These are phyloP conservation scores for Gisinianus flammeolus DNA, from an alignment of 2,888 invertebrate species.

Conservation along the genomic window DNA sequence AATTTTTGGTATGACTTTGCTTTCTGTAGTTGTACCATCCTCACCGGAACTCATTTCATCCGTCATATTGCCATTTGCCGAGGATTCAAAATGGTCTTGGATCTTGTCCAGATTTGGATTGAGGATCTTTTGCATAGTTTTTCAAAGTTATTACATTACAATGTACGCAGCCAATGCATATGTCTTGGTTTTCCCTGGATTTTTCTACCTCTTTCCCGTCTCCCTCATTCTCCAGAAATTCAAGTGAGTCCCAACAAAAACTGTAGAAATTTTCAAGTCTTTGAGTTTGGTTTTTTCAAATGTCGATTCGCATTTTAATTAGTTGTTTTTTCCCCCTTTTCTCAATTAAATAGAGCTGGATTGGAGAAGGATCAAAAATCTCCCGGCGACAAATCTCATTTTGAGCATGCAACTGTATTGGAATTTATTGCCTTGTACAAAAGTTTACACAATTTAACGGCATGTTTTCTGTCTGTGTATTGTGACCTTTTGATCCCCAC, in stretches of 20 bases:
- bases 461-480: too few species aligned
- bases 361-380: neutral
- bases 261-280: neutral
- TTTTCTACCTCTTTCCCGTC: neutral
- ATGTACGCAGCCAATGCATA: neutral
- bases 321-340: neutral
- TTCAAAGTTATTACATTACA: neutral
- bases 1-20: neutral
- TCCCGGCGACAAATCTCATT: neutral
- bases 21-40: neutral
- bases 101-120: neutral
- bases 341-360: neutral
- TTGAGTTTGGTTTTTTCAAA: neutral
- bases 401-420: neutral
- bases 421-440: neutral
- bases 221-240: too few species aligned
- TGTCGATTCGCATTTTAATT: neutral
- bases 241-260: neutral
- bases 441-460: too few species aligned
- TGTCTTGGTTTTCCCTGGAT: neutral
- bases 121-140: neutral
- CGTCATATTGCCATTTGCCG: neutral
- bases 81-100: neutral
- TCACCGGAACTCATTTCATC: neutral
- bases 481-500: neutral